Evolutionary conservation across 2,797 vertebrate genomes (phyloP).

Genomic region (Aeoliscus strigatus): DNA sequence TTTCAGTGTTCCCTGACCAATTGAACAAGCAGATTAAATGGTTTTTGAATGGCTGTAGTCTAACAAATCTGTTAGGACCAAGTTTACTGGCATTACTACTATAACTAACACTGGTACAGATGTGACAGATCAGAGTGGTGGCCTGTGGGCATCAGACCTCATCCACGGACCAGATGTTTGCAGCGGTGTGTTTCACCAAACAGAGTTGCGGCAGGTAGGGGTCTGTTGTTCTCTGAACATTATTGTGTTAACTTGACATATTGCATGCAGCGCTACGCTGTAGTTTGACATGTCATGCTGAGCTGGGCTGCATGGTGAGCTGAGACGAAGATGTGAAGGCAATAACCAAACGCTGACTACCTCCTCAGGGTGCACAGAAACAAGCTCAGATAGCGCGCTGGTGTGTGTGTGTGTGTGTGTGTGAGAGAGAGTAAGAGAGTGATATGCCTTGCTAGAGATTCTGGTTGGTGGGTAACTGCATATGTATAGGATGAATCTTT

Average conservation of each 20-base stretch:
- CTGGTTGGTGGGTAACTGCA: too few species aligned
- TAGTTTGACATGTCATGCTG: slow-evolving; percentile 39
- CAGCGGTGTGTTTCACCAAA: slow-evolving; percentile 28
- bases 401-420: slow-evolving; percentile 8
- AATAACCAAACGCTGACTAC: slow-evolving; percentile 39
- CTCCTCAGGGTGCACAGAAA: slow-evolving; percentile 48
- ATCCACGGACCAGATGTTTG: slow-evolving; percentile 49
- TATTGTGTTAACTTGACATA: slow-evolving; percentile 57
- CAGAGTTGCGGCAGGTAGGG: slow-evolving; percentile 34
- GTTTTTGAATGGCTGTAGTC: too few species aligned
- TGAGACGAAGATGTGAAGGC: slow-evolving; percentile 44
- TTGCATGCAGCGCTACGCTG: slow-evolving; percentile 40
- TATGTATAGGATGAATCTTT: slow-evolving; percentile 41
- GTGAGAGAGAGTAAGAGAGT: too few species aligned
- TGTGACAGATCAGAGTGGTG: slow-evolving; percentile 48
- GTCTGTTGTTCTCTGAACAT: slow-evolving; percentile 48
- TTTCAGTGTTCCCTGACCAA: too few species aligned
- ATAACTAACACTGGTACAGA: slow-evolving; percentile 49
- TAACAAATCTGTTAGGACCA: slow-evolving; percentile 45
- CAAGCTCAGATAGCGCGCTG: slow-evolving; percentile 22
- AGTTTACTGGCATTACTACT: too few species aligned
- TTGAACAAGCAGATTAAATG: too few species aligned
- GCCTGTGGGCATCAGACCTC: slow-evolving; percentile 30
- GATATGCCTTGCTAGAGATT: too few species aligned
- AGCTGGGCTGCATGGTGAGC: slow-evolving; percentile 47